A percentile compares a stretch with the other conserved stretches of the same genome.
phyloP scores from a whole-genome alignment of 2,797 vertebrate genomes.

The Knipowitschia caucasica region DNA sequence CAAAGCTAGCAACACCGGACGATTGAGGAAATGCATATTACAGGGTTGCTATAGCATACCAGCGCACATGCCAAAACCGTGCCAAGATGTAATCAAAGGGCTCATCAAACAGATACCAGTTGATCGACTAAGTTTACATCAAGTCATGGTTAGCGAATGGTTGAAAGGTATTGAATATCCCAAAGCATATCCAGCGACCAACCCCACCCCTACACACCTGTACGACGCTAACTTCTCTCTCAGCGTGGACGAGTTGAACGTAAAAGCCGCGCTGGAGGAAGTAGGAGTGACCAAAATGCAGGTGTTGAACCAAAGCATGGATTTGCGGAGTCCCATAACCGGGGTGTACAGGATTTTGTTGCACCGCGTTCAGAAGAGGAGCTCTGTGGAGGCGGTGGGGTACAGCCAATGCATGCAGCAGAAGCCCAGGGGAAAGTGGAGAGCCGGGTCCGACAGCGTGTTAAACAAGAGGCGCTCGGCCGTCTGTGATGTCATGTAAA shows the following conservation, averaged over 20 bases:
- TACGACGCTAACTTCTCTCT: constrained; percentile 32
- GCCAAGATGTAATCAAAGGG: constrained; percentile 66
- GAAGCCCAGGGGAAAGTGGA: constrained; percentile 34
- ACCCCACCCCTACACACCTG: constrained; percentile 52
- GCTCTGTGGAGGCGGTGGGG: constrained; percentile 46
- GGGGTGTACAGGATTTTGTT: constrained; percentile 70
- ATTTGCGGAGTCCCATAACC: constrained; percentile 63
- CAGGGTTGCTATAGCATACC: constrained; percentile 69
- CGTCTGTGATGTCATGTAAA: constrained; percentile 64
- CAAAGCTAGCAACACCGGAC: constrained; percentile 52
- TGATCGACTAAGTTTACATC: constrained; percentile 53
- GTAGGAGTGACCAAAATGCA: constrained; percentile 65
- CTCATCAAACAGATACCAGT: constrained; percentile 58
- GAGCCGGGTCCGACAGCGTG: constrained; percentile 25
- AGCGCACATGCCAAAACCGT: constrained; percentile 49
- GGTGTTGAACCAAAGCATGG: constrained; percentile 53
- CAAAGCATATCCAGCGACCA: constrained; percentile 35
- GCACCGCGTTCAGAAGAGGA: constrained; percentile 67
- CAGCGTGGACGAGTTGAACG: constrained; percentile 55
- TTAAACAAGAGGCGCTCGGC: constrained; percentile 50
- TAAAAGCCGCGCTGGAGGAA: constrained; percentile 54
- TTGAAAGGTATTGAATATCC: constrained; percentile 61
- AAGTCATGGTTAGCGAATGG: constrained; percentile 65
- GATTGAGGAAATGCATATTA: constrained; percentile 63
- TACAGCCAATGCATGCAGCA: constrained; percentile 26